These are phyloP conservation scores for Acanthopleura granulata DNA, from an alignment of 2,888 invertebrate species.

Conservation along the genomic window DNA sequence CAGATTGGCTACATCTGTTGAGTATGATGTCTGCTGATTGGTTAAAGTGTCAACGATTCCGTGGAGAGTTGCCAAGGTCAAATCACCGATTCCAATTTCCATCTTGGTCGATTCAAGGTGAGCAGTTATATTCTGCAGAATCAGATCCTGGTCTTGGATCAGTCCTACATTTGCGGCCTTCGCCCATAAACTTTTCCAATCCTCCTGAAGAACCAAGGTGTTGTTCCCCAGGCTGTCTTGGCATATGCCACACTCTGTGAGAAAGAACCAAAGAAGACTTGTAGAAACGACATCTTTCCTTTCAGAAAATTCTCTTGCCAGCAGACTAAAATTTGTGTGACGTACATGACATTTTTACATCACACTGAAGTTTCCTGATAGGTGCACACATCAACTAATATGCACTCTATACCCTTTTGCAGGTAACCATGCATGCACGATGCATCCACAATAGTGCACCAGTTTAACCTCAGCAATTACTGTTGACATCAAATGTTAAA, in stretches of 20 bases:
- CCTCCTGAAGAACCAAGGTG: constrained; percentile 31
- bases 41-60: constrained; percentile 21
- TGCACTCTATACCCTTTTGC: no score
- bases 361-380: no score
- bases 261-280: no score
- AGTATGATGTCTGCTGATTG: not conserved
- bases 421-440: no score
- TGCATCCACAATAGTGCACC: no score
- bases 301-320: no score
- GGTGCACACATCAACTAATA: no score
- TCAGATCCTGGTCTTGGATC: constrained; percentile 36
- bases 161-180: constrained; percentile 26
- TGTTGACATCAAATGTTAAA: no score
- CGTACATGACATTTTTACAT: no score
- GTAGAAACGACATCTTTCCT: no score
- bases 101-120: constrained; percentile 28
- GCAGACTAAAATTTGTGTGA: no score
- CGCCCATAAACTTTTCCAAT: constrained; percentile 27
- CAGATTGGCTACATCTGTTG: constrained; percentile 1
- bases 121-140: constrained; percentile 29
- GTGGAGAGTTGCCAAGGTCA: constrained; percentile 21
- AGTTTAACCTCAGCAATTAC: no score
- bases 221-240: constrained; percentile 46
- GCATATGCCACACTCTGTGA: constrained; percentile 45
- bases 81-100: constrained; percentile 32